Evolutionary conservation across 2,113 vertebrate genomes (phyloP).

Genomic region (Rhabdomys dilectus): DNA sequence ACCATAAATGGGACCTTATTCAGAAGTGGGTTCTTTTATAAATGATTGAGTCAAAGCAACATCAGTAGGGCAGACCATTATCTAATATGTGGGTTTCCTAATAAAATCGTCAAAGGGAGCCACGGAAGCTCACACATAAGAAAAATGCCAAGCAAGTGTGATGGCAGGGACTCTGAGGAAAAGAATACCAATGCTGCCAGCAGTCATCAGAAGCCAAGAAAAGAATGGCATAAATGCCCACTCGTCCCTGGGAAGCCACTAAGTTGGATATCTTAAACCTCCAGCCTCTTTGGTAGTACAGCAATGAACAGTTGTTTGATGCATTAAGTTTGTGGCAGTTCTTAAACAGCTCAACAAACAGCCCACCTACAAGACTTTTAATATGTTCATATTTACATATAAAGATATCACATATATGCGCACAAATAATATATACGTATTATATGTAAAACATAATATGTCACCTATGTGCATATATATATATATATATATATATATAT

Average conservation of each 20-base stretch:
- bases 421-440: not conserved
- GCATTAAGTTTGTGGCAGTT: not conserved
- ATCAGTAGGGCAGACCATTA: not conserved
- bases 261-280: not conserved
- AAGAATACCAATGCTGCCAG: not conserved
- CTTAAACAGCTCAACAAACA: not conserved
- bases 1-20: not conserved
- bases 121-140: not conserved
- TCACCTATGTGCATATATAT: not conserved
- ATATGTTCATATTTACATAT: not conserved
- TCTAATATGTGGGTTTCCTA: not conserved
- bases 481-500: not conserved
- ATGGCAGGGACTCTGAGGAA: not conserved
- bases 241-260: not conserved
- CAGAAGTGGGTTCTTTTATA: not conserved
- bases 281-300: not conserved
- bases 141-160: not conserved
- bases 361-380: not conserved
- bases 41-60: slow-evolving; percentile 23
- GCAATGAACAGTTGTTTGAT: not conserved
- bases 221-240: not conserved
- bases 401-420: not conserved
- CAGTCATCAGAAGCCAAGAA: not conserved
- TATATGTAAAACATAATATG: not conserved
- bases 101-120: not conserved